These are phyloP conservation scores for Xiphorhynchus elegans DNA, from an alignment of 2,113 vertebrate species.

Conservation along the genomic window DNA sequence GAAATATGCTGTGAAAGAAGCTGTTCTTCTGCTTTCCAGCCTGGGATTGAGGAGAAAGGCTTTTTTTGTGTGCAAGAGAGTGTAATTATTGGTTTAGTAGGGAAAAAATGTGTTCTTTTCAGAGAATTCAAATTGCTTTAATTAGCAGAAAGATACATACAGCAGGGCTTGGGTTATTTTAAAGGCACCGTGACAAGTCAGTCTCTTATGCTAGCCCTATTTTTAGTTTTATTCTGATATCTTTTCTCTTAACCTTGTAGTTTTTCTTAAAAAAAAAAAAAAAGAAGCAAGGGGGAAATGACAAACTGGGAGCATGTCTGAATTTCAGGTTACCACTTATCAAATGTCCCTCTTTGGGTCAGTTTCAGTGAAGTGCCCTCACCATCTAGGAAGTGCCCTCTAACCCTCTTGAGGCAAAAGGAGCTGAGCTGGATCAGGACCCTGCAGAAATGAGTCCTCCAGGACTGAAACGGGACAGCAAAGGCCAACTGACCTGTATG, in stretches of 20 bases:
- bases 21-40: slow-evolving; percentile 8
- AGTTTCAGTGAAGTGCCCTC: background rate
- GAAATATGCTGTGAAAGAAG: slow-evolving; percentile 14
- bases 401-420: background rate
- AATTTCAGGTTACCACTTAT: background rate
- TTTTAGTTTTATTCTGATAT: slow-evolving; percentile 44
- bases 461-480: background rate
- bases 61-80: background rate
- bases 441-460: background rate
- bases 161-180: slow-evolving; percentile 39
- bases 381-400: background rate
- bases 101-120: slow-evolving; percentile 32
- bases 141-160: slow-evolving; percentile 57
- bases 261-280: background rate
- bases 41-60: background rate
- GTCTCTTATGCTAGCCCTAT: slow-evolving; percentile 17
- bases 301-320: background rate
- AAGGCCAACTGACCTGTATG: background rate
- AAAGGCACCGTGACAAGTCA: background rate
- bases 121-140: slow-evolving; percentile 55
- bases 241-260: background rate
- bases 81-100: slow-evolving; percentile 57
- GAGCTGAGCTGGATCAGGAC: background rate
- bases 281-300: background rate
- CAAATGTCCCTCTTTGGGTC: background rate